Conservation (phyloP, 2,797 vertebrate genomes). For the Tenualosa thibaudeaui region DNA sequence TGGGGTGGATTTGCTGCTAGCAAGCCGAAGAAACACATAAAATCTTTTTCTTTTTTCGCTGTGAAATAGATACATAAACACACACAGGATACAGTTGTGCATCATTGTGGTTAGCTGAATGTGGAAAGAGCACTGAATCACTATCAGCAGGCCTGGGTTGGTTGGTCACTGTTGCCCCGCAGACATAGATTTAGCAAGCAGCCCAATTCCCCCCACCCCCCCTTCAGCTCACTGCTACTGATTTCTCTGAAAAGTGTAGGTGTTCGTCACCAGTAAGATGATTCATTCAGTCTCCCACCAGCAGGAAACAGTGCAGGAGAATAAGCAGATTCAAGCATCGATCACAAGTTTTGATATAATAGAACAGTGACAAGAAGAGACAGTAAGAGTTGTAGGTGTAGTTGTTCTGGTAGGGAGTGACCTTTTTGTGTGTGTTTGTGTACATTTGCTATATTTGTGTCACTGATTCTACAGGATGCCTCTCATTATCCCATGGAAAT, state of each 20-base stretch:
- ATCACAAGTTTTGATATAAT: not conserved
- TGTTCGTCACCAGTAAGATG: not conserved
- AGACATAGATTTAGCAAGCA: not conserved
- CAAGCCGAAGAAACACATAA: not conserved
- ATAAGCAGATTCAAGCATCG: not conserved
- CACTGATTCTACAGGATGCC: not conserved
- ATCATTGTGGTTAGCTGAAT: conserved; percentile 37
- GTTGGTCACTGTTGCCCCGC: not conserved
- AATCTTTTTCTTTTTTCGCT: not conserved
- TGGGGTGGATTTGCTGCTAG: not conserved
- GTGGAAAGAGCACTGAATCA: conserved; percentile 51
- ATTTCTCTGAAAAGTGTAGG: too few species aligned
- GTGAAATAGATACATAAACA: not conserved
- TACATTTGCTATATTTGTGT: too few species aligned
- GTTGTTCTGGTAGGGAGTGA: not conserved
- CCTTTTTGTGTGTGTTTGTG: too few species aligned
- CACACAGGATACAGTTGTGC: conserved; percentile 48
- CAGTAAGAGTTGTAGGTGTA: not conserved
- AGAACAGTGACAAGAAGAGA: not conserved
- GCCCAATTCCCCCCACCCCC: not conserved
- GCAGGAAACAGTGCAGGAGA: not conserved
- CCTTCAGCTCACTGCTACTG: not conserved
- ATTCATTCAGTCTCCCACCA: not conserved
- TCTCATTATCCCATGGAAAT: not conserved
- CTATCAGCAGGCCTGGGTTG: not conserved